These are phyloP conservation scores for Ploceus nigricollis DNA, from an alignment of 2,113 vertebrate genomes.

Conservation along the genomic window DNA sequence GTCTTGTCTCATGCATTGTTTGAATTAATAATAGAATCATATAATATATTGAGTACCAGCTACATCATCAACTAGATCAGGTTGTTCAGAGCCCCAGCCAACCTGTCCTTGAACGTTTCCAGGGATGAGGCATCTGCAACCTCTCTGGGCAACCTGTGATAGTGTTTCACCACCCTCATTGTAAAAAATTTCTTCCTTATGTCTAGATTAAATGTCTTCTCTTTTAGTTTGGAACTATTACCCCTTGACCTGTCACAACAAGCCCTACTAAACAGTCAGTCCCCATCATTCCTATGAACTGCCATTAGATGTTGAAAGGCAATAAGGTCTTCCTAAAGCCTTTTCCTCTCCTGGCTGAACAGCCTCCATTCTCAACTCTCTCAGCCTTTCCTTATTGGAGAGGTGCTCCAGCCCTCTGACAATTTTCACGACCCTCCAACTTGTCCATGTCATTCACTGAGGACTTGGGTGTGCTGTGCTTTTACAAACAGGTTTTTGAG, in stretches of 20 bases:
- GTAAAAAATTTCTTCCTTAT: neutral
- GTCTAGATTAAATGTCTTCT: neutral
- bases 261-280: neutral
- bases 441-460: neutral
- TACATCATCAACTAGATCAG: neutral
- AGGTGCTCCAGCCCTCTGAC: neutral
- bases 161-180: neutral
- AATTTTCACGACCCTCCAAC: neutral
- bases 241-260: neutral
- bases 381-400: neutral
- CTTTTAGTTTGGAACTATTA: neutral
- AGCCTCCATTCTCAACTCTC: neutral
- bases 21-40: neutral
- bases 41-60: neutral
- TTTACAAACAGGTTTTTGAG: neutral
- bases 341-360: neutral
- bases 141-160: neutral
- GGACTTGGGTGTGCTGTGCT: neutral
- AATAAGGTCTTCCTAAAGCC: rapidly evolving
- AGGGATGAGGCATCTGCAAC: neutral
- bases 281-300: neutral
- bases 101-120: neutral
- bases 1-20: neutral
- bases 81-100: neutral
- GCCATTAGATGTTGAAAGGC: neutral